Percentiles rank a stretch among this genome's conserved stretches.
These are phyloP conservation scores for Drosophila ananassae DNA, from an alignment of 1,140 invertebrate genomes.

Conservation along the genomic window DNA sequence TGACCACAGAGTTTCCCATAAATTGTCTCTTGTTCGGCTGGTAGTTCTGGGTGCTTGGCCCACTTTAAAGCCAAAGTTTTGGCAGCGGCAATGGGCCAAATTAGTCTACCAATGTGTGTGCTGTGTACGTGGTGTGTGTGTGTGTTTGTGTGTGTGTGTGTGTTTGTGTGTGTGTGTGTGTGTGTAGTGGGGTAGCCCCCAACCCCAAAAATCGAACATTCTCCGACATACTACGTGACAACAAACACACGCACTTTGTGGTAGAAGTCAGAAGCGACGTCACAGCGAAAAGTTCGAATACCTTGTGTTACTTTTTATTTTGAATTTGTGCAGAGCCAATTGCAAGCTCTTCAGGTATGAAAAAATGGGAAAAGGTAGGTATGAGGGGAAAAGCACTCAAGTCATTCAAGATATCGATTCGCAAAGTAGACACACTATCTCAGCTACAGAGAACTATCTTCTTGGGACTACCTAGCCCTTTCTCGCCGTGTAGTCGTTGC, in stretches of 20 bases:
- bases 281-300: conserved; percentile 17
- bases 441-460: not conserved
- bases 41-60: conserved; percentile 12
- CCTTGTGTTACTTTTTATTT: not conserved
- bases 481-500: not conserved
- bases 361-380: not conserved
- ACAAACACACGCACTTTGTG: conserved; percentile 7
- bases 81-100: conserved; percentile 15
- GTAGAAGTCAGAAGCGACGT: conserved; percentile 9
- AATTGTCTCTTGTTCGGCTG: conserved; percentile 6
- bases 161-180: no score
- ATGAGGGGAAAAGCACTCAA: not conserved
- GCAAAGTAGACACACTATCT: not conserved
- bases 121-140: not conserved
- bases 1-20: conserved; percentile 9
- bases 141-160: not conserved
- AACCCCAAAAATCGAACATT: conserved; percentile 1
- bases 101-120: conserved; percentile 2
- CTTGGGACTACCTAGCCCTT: not conserved
- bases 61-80: conserved; percentile 11
- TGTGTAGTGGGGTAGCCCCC: not conserved
- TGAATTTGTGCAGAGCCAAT: not conserved
- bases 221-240: conserved; percentile 7
- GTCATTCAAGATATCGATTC: conserved; percentile 3
- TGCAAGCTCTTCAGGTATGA: not conserved